Conservation (phyloP, 2,888 invertebrate genomes). For the Ametastegia equiseti region DNA sequence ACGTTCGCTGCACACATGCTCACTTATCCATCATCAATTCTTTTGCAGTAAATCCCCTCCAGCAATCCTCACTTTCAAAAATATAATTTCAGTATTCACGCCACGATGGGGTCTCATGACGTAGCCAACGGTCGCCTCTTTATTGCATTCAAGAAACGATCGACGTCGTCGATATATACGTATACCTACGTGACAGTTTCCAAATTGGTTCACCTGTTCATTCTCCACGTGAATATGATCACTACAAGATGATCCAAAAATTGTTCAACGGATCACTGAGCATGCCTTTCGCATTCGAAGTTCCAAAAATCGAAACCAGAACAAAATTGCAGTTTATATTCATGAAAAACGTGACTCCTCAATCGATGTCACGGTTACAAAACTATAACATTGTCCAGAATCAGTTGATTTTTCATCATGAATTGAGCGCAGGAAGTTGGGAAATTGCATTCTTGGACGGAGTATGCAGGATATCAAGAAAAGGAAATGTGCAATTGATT, state of each 20-base stretch:
- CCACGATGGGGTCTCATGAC: slow-evolving; percentile 13
- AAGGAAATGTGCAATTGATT: not conserved
- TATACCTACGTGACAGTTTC: slow-evolving; percentile 19
- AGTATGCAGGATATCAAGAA: not conserved
- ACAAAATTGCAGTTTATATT: too few relatives aligned
- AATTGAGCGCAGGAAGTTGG: too few relatives aligned
- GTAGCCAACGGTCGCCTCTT: not conserved
- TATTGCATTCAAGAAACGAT: not conserved
- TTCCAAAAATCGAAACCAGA: not conserved
- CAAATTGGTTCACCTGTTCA: not conserved
- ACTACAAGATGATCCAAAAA: too few relatives aligned
- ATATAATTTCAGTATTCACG: slow-evolving; percentile 39
- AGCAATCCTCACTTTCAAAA: slow-evolving; percentile 28
- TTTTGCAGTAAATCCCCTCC: slow-evolving; percentile 3
- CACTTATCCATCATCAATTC: not conserved
- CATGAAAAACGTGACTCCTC: too few relatives aligned
- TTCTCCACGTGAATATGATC: not conserved
- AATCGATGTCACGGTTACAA: too few relatives aligned
- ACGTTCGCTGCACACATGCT: not conserved
- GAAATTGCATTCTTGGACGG: too few relatives aligned
- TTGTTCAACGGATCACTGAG: too few relatives aligned
- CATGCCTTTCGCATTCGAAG: not conserved
- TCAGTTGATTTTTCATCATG: too few relatives aligned
- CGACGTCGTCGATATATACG: not conserved
- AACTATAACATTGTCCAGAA: too few relatives aligned